These are phyloP conservation scores for Torymus tubicola DNA, from an alignment of 2,888 invertebrate genomes.

Conservation along the genomic window DNA sequence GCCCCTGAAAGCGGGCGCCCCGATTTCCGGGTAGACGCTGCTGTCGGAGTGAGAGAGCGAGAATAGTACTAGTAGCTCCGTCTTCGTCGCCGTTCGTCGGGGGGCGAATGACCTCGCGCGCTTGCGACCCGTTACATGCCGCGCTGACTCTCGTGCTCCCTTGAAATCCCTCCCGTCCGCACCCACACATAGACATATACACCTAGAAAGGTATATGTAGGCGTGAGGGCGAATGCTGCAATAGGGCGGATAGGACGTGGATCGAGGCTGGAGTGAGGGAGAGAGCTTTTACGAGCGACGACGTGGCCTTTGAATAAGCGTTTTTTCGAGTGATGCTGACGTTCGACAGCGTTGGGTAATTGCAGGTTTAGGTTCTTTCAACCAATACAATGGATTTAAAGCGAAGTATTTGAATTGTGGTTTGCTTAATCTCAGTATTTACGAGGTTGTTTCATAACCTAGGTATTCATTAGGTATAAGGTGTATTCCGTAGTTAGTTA, in stretches of 20 bases:
- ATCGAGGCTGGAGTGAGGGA: neutral
- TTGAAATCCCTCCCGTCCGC: slow-evolving; percentile 47
- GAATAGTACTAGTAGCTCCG: neutral
- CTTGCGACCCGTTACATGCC: slow-evolving; percentile 37
- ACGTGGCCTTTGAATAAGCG: no score
- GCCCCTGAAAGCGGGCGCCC: slow-evolving; percentile 3
- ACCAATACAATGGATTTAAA: no score
- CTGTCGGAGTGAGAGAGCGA: no score
- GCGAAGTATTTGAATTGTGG: no score
- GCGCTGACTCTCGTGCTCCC: slow-evolving; percentile 19
- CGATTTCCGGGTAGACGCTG: slow-evolving; percentile 48
- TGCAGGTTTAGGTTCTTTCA: no score
- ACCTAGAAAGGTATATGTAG: neutral
- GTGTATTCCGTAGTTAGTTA: no score
- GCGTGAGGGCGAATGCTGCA: neutral
- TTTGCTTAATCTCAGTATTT: no score
- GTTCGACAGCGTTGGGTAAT: no score
- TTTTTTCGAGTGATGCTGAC: no score
- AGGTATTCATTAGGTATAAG: no score
- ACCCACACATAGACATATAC: neutral
- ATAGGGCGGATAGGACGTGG: neutral
- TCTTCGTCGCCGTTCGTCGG: slow-evolving; percentile 26
- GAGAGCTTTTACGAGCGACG: neutral
- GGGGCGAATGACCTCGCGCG: slow-evolving; percentile 48
- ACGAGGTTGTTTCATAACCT: no score